These are phyloP conservation scores for Pocillopora grandis DNA, from an alignment of 92 coral and sea anemone genomes.

Conservation along the genomic window DNA sequence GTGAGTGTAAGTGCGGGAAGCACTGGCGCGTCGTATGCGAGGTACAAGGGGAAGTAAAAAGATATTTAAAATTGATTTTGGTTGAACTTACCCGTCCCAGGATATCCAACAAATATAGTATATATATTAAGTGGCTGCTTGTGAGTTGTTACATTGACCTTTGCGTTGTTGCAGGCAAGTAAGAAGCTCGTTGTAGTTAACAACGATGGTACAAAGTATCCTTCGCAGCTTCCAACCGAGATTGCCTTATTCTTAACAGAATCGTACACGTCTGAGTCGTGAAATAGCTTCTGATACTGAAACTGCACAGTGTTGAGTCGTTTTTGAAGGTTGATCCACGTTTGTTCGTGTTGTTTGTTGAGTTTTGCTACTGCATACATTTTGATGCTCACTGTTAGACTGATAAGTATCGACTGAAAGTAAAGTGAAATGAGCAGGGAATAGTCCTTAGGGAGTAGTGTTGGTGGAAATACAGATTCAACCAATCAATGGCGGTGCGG, in stretches of 20 bases:
- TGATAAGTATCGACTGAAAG: neutral
- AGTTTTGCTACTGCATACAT: constrained; percentile 47
- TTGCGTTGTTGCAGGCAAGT: constrained; percentile 36
- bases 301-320: constrained; percentile 48
- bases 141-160: constrained; percentile 36
- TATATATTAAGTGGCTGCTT: constrained; percentile 43
- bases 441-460: constrained; percentile 1
- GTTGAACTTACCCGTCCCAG: constrained; percentile 50
- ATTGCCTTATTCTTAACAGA: constrained; percentile 37
- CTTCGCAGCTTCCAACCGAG: constrained; percentile 53
- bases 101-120: constrained; percentile 52
- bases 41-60: neutral
- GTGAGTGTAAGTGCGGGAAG: neutral
- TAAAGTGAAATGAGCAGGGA: constrained; percentile 3
- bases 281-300: constrained; percentile 29
- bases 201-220: constrained; percentile 60
- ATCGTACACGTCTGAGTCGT: constrained; percentile 13
- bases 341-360: constrained; percentile 52
- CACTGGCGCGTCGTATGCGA: neutral
- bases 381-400: constrained; percentile 3
- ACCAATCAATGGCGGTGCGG: neutral
- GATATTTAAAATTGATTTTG: neutral
- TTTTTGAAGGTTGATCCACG: constrained; percentile 59
- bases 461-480: neutral
- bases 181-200: constrained; percentile 49